Evolutionary conservation across 2,113 vertebrate genomes (phyloP), one percentile per base, ranked within the genome.

Genomic region (Misgurnus anguillicaudatus): DNA sequence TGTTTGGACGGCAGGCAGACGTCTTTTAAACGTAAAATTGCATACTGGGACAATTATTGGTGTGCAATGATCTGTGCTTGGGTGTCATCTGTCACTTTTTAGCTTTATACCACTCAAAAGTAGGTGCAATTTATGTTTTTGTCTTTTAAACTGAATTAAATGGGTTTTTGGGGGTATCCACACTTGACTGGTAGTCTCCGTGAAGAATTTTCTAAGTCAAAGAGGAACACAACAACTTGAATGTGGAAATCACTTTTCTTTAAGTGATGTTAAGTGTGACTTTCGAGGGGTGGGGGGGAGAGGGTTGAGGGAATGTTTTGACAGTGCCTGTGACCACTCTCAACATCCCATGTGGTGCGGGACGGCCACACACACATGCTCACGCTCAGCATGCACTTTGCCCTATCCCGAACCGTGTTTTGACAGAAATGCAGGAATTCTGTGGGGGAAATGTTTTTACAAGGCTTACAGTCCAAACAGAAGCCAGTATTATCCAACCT

Each of bases 351-450:
- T 75, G 58, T 61, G 48, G 47, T 47, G 58, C 24, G 17, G n/a
- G 21, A 24, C 67, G 69, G 64, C 70, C 63, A 78, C 73, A 75
- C 73, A 63, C 58, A 75, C 24, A 47, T 10, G 67, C 53, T 60
- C 73, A 65, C 21, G n/a, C 65, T 72, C 48, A 19, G 9, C 58
- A 9, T 83, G 71, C 74, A 65, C 81, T 85, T 84, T 85, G 80
- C 55, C 83, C 84, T 69, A 24, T 7, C 9, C 68, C 66, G 42
- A 63, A 65, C 48, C 17, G 66, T 78, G 82, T 83, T 87, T 80
- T 80, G 63, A 85, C 66, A 78, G 66, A 80, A 83, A 79, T 66
- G 60, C 42, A 66, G 42, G 19, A 73, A 64, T 81, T 65, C 42
- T 41, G 6, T 78, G 47, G 75, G 58, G 66, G 39, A 4, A 47